phyloP scores from a whole-genome alignment of 2,113 vertebrate species.

The Labrus mixtus region DNA sequence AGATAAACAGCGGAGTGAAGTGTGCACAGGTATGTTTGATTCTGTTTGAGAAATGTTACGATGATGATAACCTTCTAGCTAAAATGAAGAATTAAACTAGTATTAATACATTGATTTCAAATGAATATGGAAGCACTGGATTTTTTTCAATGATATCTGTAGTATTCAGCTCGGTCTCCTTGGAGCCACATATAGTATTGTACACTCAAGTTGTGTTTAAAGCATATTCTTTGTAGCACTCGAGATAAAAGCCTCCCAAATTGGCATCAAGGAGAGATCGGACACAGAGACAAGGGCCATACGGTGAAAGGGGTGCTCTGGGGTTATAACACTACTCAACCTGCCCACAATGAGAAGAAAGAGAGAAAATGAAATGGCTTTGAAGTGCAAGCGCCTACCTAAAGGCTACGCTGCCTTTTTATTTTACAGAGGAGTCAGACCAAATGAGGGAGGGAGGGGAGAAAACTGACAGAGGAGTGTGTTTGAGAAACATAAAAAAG shows the following conservation, averaged over 20 bases:
- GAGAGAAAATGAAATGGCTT: conserved; percentile 55
- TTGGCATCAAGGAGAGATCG: conserved; percentile 48
- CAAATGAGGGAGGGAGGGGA: neutral
- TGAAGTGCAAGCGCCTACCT: conserved; percentile 53
- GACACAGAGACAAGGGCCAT: conserved; percentile 37
- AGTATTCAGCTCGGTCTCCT: neutral
- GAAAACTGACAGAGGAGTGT: conserved; percentile 41
- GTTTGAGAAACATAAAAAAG: conserved; percentile 11
- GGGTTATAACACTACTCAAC: conserved; percentile 62
- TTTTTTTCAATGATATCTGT: too few relatives aligned
- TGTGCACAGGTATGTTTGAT: neutral
- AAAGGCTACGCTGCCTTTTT: conserved; percentile 67
- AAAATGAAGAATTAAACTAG: neutral
- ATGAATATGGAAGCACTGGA: too few relatives aligned
- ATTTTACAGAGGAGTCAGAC: conserved; percentile 55
- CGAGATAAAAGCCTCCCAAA: conserved; percentile 45
- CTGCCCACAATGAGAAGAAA: conserved; percentile 48
- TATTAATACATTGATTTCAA: too few relatives aligned
- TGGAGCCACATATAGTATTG: neutral
- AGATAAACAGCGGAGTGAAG: too few relatives aligned
- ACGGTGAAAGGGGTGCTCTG: conserved; percentile 50
- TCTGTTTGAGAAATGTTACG: neutral
- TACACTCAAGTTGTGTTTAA: conserved; percentile 19
- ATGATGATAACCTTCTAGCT: neutral
- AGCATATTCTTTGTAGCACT: conserved; percentile 12